A percentile compares a stretch with the other conserved stretches of the same genome.
phyloP scores from a whole-genome alignment of 2,797 vertebrate genomes.

The Macrochelys suwanniensis region DNA sequence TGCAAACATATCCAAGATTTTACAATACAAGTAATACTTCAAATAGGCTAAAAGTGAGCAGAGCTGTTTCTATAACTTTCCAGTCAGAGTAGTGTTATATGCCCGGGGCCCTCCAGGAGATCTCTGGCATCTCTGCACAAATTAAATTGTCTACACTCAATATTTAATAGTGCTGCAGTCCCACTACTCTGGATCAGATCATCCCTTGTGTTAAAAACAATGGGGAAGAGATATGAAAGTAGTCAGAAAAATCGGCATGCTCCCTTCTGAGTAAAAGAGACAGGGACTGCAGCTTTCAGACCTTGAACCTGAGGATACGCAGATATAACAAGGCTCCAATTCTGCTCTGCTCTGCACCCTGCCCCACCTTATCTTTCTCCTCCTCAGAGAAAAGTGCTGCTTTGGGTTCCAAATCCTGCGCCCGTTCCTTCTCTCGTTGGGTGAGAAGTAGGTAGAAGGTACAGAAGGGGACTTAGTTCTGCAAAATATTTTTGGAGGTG shows the following conservation, averaged over 20 bases:
- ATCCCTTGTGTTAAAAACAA: neutral
- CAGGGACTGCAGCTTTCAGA: neutral
- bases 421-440: neutral
- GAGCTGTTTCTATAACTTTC: neutral
- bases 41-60: slow-evolving; percentile 50
- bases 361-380: neutral
- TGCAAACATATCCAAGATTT: slow-evolving; percentile 69
- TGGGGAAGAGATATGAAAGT: neutral
- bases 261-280: neutral
- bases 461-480: neutral
- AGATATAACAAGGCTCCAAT: neutral
- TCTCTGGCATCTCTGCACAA: slow-evolving; percentile 7
- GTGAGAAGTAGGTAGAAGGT: neutral
- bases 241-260: neutral
- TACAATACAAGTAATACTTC: slow-evolving; percentile 63
- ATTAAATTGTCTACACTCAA: slow-evolving; percentile 15
- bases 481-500: neutral
- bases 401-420: neutral
- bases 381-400: neutral
- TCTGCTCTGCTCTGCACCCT: neutral
- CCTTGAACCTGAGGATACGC: neutral
- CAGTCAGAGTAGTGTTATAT: neutral
- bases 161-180: slow-evolving; percentile 24
- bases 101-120: neutral
- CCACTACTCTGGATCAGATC: neutral